Percentiles rank a stretch among this genome's conserved stretches.
Evolutionary conservation across 2,113 vertebrate species (phyloP).

Genomic region (Nyctibius bracteatus): DNA sequence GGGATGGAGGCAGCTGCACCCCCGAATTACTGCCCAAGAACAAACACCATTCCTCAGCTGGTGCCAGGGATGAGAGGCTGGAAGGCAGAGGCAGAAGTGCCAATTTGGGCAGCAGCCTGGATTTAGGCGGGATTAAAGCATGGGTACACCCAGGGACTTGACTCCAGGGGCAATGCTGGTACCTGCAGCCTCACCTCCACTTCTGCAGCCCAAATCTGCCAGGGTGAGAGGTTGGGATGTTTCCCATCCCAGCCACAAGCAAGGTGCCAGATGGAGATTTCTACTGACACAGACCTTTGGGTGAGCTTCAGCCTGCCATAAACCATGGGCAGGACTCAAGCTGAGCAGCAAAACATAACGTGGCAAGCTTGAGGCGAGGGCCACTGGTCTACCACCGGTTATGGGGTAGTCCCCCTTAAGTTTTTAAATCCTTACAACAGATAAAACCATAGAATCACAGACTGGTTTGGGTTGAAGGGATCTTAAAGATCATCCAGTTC

Average conservation of each 20-base stretch:
- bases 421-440: neutral
- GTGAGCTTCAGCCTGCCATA: neutral
- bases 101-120: neutral
- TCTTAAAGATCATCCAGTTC: no score
- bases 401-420: accelerated
- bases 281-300: neutral
- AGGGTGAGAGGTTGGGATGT: neutral
- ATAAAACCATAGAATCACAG: no score
- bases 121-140: neutral
- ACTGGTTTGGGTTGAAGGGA: no score
- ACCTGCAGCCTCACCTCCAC: neutral
- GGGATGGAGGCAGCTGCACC: neutral
- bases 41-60: neutral
- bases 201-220: neutral
- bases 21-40: neutral
- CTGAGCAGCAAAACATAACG: neutral
- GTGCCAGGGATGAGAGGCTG: neutral
- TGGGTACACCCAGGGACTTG: neutral
- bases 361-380: neutral
- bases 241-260: neutral
- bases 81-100: neutral
- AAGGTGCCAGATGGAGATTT: neutral
- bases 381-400: neutral
- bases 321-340: neutral
- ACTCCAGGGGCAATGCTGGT: neutral